Evolutionary conservation across 2,888 invertebrate genomes (phyloP), one percentile per base, ranked within the genome.

Genomic region (Gisinianus flammeolus): DNA sequence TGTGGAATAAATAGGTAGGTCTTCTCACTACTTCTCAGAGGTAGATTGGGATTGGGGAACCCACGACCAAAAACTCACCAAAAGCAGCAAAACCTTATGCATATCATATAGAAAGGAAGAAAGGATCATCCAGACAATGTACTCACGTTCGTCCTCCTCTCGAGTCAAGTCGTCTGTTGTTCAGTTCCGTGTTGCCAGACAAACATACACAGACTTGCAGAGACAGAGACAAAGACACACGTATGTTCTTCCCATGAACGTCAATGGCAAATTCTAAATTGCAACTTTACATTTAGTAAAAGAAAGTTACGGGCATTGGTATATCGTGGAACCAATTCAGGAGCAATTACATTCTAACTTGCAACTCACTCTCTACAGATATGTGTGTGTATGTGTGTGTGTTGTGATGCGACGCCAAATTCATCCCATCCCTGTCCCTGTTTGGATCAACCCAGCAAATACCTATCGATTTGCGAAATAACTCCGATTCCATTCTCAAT

Each of bases 1-100:
- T 76, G 77, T 56, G 75, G 73, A 79, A 75, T 75, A 79, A 76
- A 68, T 72, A 68, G 71, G 35, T 70, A 71, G 67, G 62, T 58
- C 33, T 56, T 24, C 26, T 69, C 19, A 1, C 22, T 52, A 16
- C 10, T 35, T 44, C 28, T n/a, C 28, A n/a, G 30, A 71, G 28
- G 71, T 71, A 26, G 30, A 33, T 22, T 24, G 19, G n/a, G 70
- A 54, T n/a, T 44, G 66, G 6, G 30, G 30, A 66, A 66, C 26
- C 66, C 66, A n/a, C n/a, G 58, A 56, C 30, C 16, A 54, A 58
- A 72, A 28, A 28, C 72, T 58, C 22, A 52, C 28, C 19, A 30
- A 44, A 31, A 35, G 16, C 35, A 33, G 62, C 26, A 62, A 62
- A 26, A 26, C 26, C 44, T 44, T 44, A 44, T 44, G 26, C 28